Evolutionary conservation across 1,140 invertebrate species (phyloP).

Genomic region (Penaeus japonicus): DNA sequence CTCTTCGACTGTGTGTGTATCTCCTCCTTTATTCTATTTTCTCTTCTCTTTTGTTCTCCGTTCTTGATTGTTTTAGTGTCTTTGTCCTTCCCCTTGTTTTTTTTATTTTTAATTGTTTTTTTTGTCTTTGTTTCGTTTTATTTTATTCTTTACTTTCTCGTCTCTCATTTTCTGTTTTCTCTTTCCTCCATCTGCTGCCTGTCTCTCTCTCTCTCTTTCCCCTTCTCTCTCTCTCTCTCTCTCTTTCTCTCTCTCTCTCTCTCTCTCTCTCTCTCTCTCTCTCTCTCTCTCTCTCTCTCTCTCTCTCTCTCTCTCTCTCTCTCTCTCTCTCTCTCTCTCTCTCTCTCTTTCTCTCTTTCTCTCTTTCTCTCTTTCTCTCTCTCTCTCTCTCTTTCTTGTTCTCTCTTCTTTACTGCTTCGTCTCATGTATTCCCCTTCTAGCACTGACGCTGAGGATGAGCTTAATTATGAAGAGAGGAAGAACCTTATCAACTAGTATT

Average conservation of each 20-base stretch:
- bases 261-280: not conserved
- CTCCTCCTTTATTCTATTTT: too few species aligned
- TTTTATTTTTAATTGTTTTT: too few species aligned
- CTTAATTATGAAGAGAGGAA: too few species aligned
- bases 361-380: conserved; percentile 25
- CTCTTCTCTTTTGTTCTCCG: too few species aligned
- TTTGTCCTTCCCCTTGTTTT: too few species aligned
- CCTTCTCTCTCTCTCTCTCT: not conserved
- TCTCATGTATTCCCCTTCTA: not conserved
- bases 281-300: conserved; percentile 8
- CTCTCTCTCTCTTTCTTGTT: conserved; percentile 3
- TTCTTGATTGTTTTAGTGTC: too few species aligned
- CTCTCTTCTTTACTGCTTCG: not conserved
- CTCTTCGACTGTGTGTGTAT: too few species aligned
- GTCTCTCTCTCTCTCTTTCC: not conserved
- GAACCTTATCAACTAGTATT: too few species aligned
- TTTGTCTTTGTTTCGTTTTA: not conserved
- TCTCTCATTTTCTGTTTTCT: not conserved
- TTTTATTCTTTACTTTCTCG: not conserved
- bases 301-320: not conserved
- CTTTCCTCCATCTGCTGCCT: not conserved
- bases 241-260: not conserved
- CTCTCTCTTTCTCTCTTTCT: conserved; percentile 23
- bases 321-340: conserved; percentile 1
- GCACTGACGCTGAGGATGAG: too few species aligned